A percentile compares a stretch with the other conserved stretches of the same genome.
These are phyloP conservation scores for Centroberyx gerrardi DNA, from an alignment of 2,797 vertebrate genomes.

Conservation along the genomic window DNA sequence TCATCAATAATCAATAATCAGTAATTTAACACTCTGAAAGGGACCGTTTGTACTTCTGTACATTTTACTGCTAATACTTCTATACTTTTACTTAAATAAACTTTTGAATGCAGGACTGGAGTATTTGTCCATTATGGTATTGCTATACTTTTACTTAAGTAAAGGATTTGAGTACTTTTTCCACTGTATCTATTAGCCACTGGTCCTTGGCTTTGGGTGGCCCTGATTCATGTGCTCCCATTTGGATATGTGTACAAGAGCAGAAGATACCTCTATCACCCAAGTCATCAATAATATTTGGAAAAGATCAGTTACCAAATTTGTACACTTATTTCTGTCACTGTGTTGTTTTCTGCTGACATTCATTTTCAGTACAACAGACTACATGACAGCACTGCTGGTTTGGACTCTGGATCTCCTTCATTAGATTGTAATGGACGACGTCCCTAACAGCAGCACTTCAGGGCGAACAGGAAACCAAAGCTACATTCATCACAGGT, in stretches of 20 bases:
- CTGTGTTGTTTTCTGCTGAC: constrained; percentile 19
- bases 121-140: too few relatives aligned
- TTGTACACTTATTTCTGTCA: not conserved
- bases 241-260: not conserved
- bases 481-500: constrained; percentile 62
- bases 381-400: constrained; percentile 13
- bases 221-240: not conserved
- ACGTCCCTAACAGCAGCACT: not conserved
- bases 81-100: too few relatives aligned
- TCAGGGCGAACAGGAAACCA: constrained; percentile 45
- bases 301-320: not conserved
- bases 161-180: too few relatives aligned
- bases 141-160: too few relatives aligned
- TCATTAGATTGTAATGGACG: not conserved
- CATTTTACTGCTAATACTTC: too few relatives aligned
- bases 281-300: not conserved
- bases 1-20: too few relatives aligned
- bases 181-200: not conserved
- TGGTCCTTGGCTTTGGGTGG: not conserved
- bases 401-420: constrained; percentile 29
- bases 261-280: not conserved
- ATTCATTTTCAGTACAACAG: constrained; percentile 23
- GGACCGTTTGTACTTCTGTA: too few relatives aligned
- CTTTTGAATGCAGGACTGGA: too few relatives aligned
- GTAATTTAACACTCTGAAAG: too few relatives aligned